Percentiles rank a stretch among this genome's conserved stretches.
phyloP scores from a whole-genome alignment of 1,140 invertebrate species.

The Ceratosolen solmsi region DNA sequence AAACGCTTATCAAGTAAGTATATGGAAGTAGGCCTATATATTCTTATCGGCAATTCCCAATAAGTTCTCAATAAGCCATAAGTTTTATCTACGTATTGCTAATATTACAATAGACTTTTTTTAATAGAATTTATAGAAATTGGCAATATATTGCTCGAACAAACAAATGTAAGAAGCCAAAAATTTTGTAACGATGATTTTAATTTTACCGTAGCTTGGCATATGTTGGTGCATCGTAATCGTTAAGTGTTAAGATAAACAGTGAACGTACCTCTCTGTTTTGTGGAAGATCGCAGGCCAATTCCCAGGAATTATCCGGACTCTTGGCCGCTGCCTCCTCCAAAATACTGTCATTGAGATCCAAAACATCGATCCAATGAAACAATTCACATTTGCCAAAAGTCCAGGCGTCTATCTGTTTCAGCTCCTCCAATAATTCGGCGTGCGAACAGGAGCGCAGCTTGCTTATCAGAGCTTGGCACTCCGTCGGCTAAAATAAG shows the following conservation, averaged over 20 bases:
- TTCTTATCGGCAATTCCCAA: too few relatives aligned
- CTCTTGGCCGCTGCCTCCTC: constrained; percentile 82
- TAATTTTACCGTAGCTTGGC: too few relatives aligned
- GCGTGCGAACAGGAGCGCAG: constrained; percentile 81
- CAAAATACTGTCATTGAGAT: constrained; percentile 87
- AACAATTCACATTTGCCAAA: constrained; percentile 93
- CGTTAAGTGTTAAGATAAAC: neutral
- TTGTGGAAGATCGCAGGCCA: constrained; percentile 84
- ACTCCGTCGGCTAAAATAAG: constrained; percentile 82
- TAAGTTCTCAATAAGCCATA: too few relatives aligned
- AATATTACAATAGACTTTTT: too few relatives aligned
- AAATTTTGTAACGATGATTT: too few relatives aligned
- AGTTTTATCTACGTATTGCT: too few relatives aligned
- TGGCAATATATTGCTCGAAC: too few relatives aligned
- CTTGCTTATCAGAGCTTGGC: constrained; percentile 85
- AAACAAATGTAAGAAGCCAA: too few relatives aligned
- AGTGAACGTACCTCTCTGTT: constrained; percentile 75
- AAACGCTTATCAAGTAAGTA: too few relatives aligned
- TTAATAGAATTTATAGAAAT: too few relatives aligned
- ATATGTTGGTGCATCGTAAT: too few relatives aligned
- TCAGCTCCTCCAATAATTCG: constrained; percentile 83
- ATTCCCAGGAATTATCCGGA: constrained; percentile 82
- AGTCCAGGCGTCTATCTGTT: constrained; percentile 88
- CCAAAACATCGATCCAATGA: constrained; percentile 92
- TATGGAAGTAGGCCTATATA: too few relatives aligned